Conservation (phyloP, 2,888 invertebrate genomes). For the Lasioglossum oenotherae region DNA sequence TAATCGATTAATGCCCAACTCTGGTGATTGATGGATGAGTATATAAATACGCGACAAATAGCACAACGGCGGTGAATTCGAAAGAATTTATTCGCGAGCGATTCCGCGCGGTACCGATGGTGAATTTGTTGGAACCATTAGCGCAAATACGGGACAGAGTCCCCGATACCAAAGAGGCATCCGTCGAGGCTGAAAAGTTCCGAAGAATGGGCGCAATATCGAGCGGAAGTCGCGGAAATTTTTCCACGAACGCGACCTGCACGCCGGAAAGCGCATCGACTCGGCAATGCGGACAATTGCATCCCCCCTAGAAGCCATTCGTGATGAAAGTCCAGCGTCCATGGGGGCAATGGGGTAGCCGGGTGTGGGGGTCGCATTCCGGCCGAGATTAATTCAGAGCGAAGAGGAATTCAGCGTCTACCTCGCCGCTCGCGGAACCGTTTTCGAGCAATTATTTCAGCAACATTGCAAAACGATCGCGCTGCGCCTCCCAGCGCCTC, state of each 20-base stretch:
- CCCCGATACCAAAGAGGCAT: slow-evolving; percentile 8
- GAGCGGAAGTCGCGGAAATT: slow-evolving; percentile 55
- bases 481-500: slow-evolving; percentile 18
- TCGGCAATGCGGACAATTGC: slow-evolving; percentile 72
- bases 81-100: not conserved
- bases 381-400: slow-evolving; percentile 83
- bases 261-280: slow-evolving; percentile 61
- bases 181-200: slow-evolving; percentile 26
- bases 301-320: slow-evolving; percentile 73
- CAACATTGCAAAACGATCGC: slow-evolving; percentile 83
- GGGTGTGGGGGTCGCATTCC: slow-evolving; percentile 80
- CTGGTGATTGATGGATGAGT: too few species aligned
- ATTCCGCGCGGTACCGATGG: not conserved
- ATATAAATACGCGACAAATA: not conserved
- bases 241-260: slow-evolving; percentile 49
- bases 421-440: slow-evolving; percentile 73
- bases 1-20: too few species aligned
- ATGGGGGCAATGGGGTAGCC: slow-evolving; percentile 71
- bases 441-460: slow-evolving; percentile 83
- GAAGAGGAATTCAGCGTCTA: slow-evolving; percentile 83
- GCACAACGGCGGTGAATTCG: not conserved
- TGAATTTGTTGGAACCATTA: slow-evolving; percentile 4
- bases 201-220: slow-evolving; percentile 49
- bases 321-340: slow-evolving; percentile 75
- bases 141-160: not conserved